phyloP scores from a whole-genome alignment of 2,888 invertebrate genomes.

The Matsumyia berberina region DNA sequence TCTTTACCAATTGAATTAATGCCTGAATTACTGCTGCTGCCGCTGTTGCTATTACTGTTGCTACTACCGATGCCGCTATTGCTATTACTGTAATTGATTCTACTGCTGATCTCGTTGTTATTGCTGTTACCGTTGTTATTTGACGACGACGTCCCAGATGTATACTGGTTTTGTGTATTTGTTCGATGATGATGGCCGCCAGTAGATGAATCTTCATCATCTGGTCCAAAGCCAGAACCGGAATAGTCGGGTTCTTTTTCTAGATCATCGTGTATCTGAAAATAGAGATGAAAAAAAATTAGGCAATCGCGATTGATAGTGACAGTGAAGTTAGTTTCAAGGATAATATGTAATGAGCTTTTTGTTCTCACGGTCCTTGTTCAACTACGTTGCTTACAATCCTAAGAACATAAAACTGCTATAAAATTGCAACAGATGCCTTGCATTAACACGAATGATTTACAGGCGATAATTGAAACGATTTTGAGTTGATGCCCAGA shows the following conservation, averaged over 20 bases:
- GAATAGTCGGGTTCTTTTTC: constrained; percentile 91
- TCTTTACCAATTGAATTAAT: constrained; percentile 84
- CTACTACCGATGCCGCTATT: constrained; percentile 83
- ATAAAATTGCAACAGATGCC: no score
- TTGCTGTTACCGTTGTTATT: constrained; percentile 81
- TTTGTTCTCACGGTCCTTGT: no score
- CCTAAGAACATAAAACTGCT: no score
- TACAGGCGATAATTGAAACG: no score
- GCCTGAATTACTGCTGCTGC: constrained; percentile 82
- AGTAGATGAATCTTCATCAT: constrained; percentile 89
- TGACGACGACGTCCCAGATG: constrained; percentile 76
- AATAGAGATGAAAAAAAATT: constrained; percentile 59
- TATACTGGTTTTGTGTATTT: constrained; percentile 79
- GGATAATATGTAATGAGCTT: no score
- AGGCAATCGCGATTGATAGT: no score
- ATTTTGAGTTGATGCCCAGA: no score
- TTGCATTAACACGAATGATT: no score
- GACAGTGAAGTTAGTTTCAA: no score
- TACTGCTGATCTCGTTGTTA: constrained; percentile 81
- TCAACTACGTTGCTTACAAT: no score
- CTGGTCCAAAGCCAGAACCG: constrained; percentile 93
- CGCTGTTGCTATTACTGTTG: constrained; percentile 77
- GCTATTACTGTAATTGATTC: constrained; percentile 83
- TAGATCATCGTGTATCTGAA: constrained; percentile 85
- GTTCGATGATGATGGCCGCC: constrained; percentile 81